Evolutionary conservation across 2,888 invertebrate species (phyloP).

Genomic region (Elegia similella): DNA sequence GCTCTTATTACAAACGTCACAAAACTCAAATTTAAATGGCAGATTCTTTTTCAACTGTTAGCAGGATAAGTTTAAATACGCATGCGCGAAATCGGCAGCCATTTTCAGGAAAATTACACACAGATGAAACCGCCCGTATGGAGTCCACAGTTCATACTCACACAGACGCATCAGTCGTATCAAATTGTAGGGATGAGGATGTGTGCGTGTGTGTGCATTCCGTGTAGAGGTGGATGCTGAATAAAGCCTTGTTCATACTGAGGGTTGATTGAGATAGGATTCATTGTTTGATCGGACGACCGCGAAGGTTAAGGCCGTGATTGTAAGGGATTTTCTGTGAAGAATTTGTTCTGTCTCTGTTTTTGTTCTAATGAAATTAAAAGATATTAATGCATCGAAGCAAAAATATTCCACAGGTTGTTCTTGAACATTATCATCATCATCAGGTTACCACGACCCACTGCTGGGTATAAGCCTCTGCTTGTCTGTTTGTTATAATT

Average conservation of each 20-base stretch:
- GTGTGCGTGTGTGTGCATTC: slow-evolving; percentile 34
- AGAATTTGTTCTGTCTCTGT: too few relatives aligned
- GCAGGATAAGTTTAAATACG: not conserved
- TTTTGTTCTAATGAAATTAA: too few relatives aligned
- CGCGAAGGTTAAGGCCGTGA: slow-evolving; percentile 16
- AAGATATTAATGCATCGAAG: too few relatives aligned
- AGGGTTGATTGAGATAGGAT: slow-evolving; percentile 36
- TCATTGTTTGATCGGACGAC: slow-evolving; percentile 33
- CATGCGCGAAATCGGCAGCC: slow-evolving; percentile 51
- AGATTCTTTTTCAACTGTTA: not conserved
- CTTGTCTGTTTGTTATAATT: too few relatives aligned
- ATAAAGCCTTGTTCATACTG: slow-evolving; percentile 52
- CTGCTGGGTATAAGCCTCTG: too few relatives aligned
- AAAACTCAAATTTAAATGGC: slow-evolving; percentile 28
- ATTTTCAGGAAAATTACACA: slow-evolving; percentile 67
- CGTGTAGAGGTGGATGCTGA: slow-evolving; percentile 64
- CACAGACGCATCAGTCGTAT: slow-evolving; percentile 41
- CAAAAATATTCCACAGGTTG: too few relatives aligned
- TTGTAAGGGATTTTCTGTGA: not conserved
- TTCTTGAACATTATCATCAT: too few relatives aligned
- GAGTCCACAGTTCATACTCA: slow-evolving; percentile 28
- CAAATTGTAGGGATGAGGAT: slow-evolving; percentile 46
- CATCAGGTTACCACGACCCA: too few relatives aligned
- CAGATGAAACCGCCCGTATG: slow-evolving; percentile 29
- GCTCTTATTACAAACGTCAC: slow-evolving; percentile 14